Evolutionary conservation across 2,797 vertebrate species (phyloP).

Genomic region (Crax fasciolata): DNA sequence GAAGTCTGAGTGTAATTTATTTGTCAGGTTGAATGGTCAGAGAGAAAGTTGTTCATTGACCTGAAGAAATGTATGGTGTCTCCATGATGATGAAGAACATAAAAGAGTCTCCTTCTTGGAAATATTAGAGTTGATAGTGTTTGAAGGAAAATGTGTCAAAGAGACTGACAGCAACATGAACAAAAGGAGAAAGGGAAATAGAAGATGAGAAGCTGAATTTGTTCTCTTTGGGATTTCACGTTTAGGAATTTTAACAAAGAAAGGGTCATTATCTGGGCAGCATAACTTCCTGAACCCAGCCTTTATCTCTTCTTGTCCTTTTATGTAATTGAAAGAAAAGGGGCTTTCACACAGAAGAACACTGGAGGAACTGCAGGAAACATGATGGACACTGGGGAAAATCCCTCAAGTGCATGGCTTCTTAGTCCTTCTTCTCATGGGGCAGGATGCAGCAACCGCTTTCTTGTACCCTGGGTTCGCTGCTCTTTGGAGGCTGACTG

Average conservation of each 20-base stretch:
- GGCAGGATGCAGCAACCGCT: background rate
- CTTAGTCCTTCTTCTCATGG: background rate
- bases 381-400: slow-evolving; percentile 10
- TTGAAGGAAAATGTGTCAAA: slow-evolving; percentile 75
- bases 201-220: slow-evolving; percentile 62
- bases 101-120: slow-evolving; percentile 68
- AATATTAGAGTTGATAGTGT: slow-evolving; percentile 76
- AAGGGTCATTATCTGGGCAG: slow-evolving; percentile 63
- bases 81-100: slow-evolving; percentile 67
- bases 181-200: slow-evolving; percentile 67
- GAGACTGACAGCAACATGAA: slow-evolving; percentile 61
- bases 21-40: slow-evolving; percentile 75
- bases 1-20: slow-evolving; percentile 72
- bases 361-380: slow-evolving; percentile 28
- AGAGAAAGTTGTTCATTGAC: slow-evolving; percentile 75
- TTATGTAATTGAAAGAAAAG: slow-evolving; percentile 37
- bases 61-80: slow-evolving; percentile 65
- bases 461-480: background rate
- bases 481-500: background rate
- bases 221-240: slow-evolving; percentile 64
- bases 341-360: slow-evolving; percentile 45
- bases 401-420: background rate
- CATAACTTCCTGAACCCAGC: slow-evolving; percentile 63
- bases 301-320: slow-evolving; percentile 74
- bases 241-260: slow-evolving; percentile 63